Evolutionary conservation across 2,888 invertebrate genomes (phyloP).

Genomic region (Amiota mariae): DNA sequence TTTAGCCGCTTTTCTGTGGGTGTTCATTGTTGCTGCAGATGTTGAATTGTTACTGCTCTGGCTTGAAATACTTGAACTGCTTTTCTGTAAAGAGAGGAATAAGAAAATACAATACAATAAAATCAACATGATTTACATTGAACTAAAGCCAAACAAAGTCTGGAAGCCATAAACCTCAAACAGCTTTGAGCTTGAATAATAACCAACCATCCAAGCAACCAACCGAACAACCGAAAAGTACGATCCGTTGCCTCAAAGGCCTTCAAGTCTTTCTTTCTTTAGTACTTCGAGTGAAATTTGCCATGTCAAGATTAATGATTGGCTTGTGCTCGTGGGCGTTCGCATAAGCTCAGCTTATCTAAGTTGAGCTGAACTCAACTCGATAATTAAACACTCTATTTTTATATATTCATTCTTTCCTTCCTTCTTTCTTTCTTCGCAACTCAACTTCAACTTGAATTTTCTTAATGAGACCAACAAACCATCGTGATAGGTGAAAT

Average conservation of each 20-base stretch:
- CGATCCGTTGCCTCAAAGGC: background rate
- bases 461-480: no score
- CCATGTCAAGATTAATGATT: slow-evolving; percentile 54
- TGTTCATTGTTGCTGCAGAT: slow-evolving; percentile 56
- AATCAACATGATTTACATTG: slow-evolving; percentile 29
- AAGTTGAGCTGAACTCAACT: slow-evolving; percentile 27
- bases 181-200: no score
- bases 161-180: background rate
- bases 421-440: slow-evolving; percentile 27
- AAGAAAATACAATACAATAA: slow-evolving; percentile 25
- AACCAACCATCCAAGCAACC: background rate
- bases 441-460: background rate
- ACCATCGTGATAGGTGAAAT: slow-evolving; percentile 39
- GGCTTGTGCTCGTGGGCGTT: slow-evolving; percentile 55
- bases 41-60: slow-evolving; percentile 66
- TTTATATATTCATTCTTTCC: background rate
- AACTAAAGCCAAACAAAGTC: slow-evolving; percentile 1
- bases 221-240: background rate
- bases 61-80: slow-evolving; percentile 71
- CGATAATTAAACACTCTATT: slow-evolving; percentile 51
- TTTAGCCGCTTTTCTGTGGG: slow-evolving; percentile 68
- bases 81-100: slow-evolving; percentile 60
- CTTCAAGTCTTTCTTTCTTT: slow-evolving; percentile 16
- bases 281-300: slow-evolving; percentile 35
- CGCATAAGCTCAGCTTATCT: slow-evolving; percentile 40